A percentile compares a stretch with the other conserved stretches of the same genome.
Evolutionary conservation across 2,113 vertebrate genomes (phyloP).

Genomic region (Mixornis gularis): DNA sequence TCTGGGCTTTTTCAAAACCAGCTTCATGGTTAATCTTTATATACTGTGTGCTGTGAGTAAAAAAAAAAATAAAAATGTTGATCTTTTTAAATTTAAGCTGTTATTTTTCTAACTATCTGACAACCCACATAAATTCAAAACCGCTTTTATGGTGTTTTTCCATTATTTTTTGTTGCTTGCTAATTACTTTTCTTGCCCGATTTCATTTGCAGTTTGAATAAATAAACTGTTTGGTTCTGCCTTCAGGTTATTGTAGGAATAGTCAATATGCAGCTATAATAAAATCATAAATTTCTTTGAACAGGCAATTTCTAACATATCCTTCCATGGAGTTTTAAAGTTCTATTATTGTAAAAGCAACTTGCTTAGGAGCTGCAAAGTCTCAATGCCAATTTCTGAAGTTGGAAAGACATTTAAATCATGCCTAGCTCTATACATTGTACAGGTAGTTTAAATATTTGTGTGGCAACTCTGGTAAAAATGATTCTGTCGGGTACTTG

Average conservation of each 20-base stretch:
- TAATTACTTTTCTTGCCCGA: slow-evolving; percentile 78
- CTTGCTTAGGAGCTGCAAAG: slow-evolving; percentile 52
- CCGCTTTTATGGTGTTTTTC: slow-evolving; percentile 70
- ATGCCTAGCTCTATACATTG: neutral
- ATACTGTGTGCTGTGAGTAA: neutral
- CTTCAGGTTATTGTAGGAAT: slow-evolving; percentile 71
- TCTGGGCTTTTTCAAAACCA: neutral
- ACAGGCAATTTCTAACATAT: slow-evolving; percentile 74
- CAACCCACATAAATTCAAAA: slow-evolving; percentile 70
- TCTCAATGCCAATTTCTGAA: slow-evolving; percentile 55
- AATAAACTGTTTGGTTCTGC: slow-evolving; percentile 76
- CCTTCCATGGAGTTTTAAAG: slow-evolving; percentile 64
- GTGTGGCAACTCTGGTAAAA: neutral
- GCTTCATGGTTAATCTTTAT: slow-evolving; percentile 6
- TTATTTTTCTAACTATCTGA: slow-evolving; percentile 72
- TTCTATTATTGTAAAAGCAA: slow-evolving; percentile 63
- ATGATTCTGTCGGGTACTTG: neutral
- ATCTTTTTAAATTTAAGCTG: slow-evolving; percentile 62
- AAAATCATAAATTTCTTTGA: slow-evolving; percentile 82
- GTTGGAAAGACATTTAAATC: slow-evolving; percentile 19
- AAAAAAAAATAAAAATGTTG: neutral
- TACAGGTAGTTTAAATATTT: slow-evolving; percentile 24
- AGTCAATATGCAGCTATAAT: slow-evolving; percentile 76
- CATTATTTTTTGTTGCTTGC: slow-evolving; percentile 75
- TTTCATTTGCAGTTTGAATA: slow-evolving; percentile 81